Evolutionary conservation across 2,797 vertebrate species (phyloP), one percentile per base, ranked within the genome.

Genomic region (Peromyscus aztecus): DNA sequence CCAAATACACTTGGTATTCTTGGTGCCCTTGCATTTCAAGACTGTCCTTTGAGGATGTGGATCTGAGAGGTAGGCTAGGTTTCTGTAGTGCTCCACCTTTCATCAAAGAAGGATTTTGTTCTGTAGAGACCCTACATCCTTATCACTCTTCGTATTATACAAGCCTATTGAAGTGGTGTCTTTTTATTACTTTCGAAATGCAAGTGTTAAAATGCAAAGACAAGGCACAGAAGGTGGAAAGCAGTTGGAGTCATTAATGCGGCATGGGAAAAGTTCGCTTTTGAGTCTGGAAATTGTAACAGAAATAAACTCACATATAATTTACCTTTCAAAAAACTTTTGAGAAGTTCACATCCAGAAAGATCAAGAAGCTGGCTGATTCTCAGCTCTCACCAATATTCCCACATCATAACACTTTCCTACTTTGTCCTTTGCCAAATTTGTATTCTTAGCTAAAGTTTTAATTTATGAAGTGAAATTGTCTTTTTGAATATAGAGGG

Each of bases 131-230:
- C 37, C 29, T 83, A 1, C 1, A 6, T 81, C 34, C 73, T 27
- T 12, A n/a, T 29, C 8, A 7, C 2, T 57, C n/a, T 40, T 86
- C 16, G 29, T 19, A 57, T 76, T 43, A 27, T 19, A 76, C 37
- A 52, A 21, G 46, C 77, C 63, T 76, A 46, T 2, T 49, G 90
- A 94, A 93, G 78, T n/a, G 67, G 57, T n/a, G 13, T 40, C 65
- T 93, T 95, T 85, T 73, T 49, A 43, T 89, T 81, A 37, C 40
- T 81, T 75, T 81, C 55, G 7, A 29, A 67, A 61, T 61, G 11
- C 81, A 77, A 73, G 65, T 93, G 59, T 94, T 86, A 89, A 85
- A 92, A 87, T 86, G 71, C 9, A 76, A 97, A 95, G 82, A 31
- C 11, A 24, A 89, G 71, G 12, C 76, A 16, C 11, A 90, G 73